Evolutionary conservation across 2,113 vertebrate species (phyloP).

Genomic region (Bothrops jararaca): DNA sequence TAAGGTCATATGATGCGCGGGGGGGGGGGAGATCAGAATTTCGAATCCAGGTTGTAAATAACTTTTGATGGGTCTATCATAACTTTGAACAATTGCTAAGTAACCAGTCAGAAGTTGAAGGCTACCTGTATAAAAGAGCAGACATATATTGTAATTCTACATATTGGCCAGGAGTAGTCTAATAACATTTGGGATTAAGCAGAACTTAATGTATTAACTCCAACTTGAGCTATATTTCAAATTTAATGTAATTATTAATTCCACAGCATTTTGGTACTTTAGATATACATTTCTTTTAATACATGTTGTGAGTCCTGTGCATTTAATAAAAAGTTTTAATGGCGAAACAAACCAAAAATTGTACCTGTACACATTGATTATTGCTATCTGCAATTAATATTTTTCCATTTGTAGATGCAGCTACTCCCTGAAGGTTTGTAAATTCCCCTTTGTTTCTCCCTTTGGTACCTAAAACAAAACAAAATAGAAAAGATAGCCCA

Average conservation of each 20-base stretch:
- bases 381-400: conserved; percentile 98
- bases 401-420: conserved; percentile 85
- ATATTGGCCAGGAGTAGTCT: neutral
- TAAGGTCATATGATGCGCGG: no score
- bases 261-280: neutral
- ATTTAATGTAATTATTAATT: neutral
- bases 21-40: no score
- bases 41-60: no score
- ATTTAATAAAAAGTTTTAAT: neutral
- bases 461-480: conserved; percentile 83
- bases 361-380: conserved; percentile 98
- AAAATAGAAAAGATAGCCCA: conserved; percentile 26
- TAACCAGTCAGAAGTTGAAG: neutral
- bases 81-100: neutral
- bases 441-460: conserved; percentile 99
- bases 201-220: neutral
- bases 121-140: neutral
- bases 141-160: neutral
- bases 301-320: neutral
- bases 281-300: conserved; percentile 1
- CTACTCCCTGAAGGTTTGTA: conserved; percentile 96
- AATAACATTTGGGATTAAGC: neutral
- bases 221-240: neutral
- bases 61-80: no score
- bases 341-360: neutral